Conservation (phyloP, 2,888 invertebrate species). For the Nemoura dubitans region DNA sequence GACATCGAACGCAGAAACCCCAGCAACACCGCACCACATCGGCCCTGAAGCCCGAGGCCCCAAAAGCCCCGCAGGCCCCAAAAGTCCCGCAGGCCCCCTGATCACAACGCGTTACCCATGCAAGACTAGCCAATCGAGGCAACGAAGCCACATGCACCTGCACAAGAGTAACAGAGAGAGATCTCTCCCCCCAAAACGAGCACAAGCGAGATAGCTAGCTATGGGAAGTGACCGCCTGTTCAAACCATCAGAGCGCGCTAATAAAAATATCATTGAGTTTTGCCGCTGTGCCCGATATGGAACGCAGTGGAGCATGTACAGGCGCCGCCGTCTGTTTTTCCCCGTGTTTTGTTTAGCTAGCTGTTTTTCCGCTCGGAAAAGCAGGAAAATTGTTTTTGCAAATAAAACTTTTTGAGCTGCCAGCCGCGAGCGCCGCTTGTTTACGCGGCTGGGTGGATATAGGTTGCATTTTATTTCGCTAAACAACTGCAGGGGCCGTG, state of each 20-base stretch:
- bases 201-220: background rate
- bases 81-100: too few species aligned
- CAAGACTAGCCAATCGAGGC: too few species aligned
- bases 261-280: background rate
- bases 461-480: too few species aligned
- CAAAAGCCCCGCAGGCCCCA: too few species aligned
- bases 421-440: background rate
- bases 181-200: background rate
- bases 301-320: background rate
- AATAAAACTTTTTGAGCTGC: background rate
- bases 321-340: background rate
- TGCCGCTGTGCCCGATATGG: background rate
- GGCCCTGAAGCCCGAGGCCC: too few species aligned
- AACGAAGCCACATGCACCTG: too few species aligned
- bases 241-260: background rate
- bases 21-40: too few species aligned
- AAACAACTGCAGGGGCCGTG: too few species aligned
- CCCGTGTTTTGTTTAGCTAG: background rate
- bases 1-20: too few species aligned
- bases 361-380: slow-evolving; percentile 1
- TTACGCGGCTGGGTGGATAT: background rate
- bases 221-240: background rate
- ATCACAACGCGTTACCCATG: background rate
- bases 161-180: too few species aligned
- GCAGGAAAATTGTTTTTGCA: slow-evolving; percentile 22